Conservation (phyloP, 2,888 invertebrate species). For the Orthosia cruda region DNA sequence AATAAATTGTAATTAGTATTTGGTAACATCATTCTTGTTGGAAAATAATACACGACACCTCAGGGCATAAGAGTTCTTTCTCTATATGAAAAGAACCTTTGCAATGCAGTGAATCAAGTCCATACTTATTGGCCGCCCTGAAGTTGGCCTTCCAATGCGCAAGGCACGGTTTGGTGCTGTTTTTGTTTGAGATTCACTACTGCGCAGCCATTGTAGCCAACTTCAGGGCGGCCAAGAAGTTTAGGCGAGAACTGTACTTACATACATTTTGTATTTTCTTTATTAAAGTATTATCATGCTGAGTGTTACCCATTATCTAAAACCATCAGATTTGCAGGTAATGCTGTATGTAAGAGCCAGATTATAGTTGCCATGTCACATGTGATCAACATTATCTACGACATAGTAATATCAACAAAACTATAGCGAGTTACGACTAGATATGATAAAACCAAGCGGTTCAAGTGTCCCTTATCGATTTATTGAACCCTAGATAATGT, state of each 20-base stretch:
- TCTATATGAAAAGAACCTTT: background rate
- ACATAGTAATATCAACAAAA: slow-evolving; percentile 37
- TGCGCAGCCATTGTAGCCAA: too few relatives aligned
- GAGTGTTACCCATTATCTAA: background rate
- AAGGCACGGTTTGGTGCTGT: too few relatives aligned
- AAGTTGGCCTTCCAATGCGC: too few relatives aligned
- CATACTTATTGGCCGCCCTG: too few relatives aligned
- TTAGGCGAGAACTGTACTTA: too few relatives aligned
- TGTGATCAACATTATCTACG: slow-evolving; percentile 17
- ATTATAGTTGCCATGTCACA: slow-evolving; percentile 46
- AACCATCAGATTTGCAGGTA: background rate
- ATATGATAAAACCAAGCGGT: slow-evolving; percentile 49
- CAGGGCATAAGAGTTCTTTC: background rate
- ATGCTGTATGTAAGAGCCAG: slow-evolving; percentile 4
- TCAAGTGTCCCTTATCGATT: slow-evolving; percentile 79
- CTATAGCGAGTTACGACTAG: slow-evolving; percentile 26
- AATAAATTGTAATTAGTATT: too few relatives aligned
- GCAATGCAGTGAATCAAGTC: too few relatives aligned
- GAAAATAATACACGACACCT: too few relatives aligned
- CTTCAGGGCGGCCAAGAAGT: too few relatives aligned
- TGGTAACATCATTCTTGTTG: too few relatives aligned
- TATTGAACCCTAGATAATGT: slow-evolving; percentile 71
- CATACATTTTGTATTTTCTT: too few relatives aligned
- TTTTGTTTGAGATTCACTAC: too few relatives aligned
- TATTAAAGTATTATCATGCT: background rate